A percentile compares a stretch with the other conserved stretches of the same genome.
Conservation (phyloP, 2,888 invertebrate species). For the Molorchus minor region DNA sequence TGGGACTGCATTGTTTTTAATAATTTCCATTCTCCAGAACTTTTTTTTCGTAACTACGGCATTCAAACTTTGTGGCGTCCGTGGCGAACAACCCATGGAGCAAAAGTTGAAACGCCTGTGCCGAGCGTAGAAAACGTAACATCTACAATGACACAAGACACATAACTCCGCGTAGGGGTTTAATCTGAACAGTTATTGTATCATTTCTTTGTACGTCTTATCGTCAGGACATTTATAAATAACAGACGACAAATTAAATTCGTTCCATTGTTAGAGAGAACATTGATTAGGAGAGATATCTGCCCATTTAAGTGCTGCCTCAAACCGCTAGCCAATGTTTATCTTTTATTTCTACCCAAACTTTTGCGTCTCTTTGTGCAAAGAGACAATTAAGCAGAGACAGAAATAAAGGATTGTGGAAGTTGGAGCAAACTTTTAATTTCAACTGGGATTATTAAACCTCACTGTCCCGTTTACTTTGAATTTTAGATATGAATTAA, state of each 20-base stretch:
- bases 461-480: conserved; percentile 2
- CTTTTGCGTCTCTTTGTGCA: conserved; percentile 19
- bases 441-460: conserved; percentile 14
- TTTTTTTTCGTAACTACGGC: too few species aligned
- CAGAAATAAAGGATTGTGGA: conserved; percentile 9
- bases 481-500: conserved; percentile 7
- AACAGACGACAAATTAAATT: not conserved
- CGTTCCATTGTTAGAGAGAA: not conserved
- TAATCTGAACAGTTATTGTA: too few species aligned
- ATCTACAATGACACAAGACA: too few species aligned
- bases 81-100: too few species aligned
- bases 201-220: too few species aligned
- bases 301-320: not conserved
- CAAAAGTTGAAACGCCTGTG: too few species aligned
- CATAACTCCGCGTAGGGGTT: too few species aligned
- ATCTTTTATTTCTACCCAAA: conserved; percentile 25
- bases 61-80: too few species aligned
- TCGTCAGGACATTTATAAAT: too few species aligned
- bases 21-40: too few species aligned
- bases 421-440: conserved; percentile 10
- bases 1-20: too few species aligned
- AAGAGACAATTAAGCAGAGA: conserved; percentile 16
- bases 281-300: not conserved
- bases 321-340: conserved; percentile 11
- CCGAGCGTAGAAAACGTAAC: too few species aligned